Percentiles rank a stretch among this genome's conserved stretches.
These are phyloP conservation scores for Acanthurus leucopareius DNA, from an alignment of 2,797 vertebrate species.

Conservation along the genomic window DNA sequence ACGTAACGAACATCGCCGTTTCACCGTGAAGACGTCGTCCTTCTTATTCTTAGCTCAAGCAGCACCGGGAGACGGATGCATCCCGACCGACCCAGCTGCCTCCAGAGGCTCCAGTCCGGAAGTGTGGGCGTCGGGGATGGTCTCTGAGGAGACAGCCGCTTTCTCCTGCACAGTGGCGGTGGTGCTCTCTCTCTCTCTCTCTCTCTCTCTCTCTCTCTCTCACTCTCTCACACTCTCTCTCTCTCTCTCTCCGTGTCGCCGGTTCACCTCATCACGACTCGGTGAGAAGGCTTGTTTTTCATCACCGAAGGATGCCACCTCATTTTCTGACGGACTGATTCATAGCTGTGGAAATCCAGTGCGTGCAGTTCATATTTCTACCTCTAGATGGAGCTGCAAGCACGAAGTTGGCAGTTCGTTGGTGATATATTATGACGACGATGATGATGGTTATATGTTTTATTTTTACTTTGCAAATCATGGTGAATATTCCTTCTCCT, in stretches of 20 bases:
- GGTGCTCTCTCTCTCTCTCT: constrained; percentile 8
- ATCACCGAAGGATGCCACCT: constrained; percentile 61
- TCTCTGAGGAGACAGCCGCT: constrained; percentile 40
- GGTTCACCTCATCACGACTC: constrained; percentile 67
- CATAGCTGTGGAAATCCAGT: constrained; percentile 11
- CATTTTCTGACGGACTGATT: constrained; percentile 41
- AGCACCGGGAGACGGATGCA: constrained; percentile 57
- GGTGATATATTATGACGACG: not conserved
- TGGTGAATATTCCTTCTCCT: no score
- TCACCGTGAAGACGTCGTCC: constrained; percentile 47
- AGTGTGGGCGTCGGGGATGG: constrained; percentile 68
- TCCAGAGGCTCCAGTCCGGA: constrained; percentile 70
- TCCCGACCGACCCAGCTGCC: constrained; percentile 69
- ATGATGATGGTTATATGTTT: not conserved
- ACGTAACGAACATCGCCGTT: constrained; percentile 39
- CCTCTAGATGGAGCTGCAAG: constrained; percentile 60
- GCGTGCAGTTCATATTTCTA: not conserved
- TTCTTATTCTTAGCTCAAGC: constrained; percentile 51
- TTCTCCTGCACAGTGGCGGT: constrained; percentile 14
- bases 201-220: constrained; percentile 11
- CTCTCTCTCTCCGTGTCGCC: constrained; percentile 18
- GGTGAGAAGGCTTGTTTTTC: constrained; percentile 45
- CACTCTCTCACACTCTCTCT: not conserved
- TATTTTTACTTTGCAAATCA: not conserved
- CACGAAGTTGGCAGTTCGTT: not conserved